Evolutionary conservation across 1,140 invertebrate species (phyloP).

Genomic region (Zaprionus davidi): DNA sequence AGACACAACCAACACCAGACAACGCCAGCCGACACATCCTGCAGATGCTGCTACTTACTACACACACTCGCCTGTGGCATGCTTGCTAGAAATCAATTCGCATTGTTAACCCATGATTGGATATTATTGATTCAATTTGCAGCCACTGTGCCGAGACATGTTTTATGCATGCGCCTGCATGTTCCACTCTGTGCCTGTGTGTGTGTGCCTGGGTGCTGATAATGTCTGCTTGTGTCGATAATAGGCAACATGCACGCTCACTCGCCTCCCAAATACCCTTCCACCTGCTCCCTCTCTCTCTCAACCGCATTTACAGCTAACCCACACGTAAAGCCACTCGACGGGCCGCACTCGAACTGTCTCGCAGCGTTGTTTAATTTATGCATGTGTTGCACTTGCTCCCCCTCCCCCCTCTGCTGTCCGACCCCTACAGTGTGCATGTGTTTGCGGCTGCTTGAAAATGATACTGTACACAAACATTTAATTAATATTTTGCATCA

Average conservation of each 20-base stretch:
- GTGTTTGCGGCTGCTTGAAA: not conserved
- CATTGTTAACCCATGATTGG: conserved; percentile 83
- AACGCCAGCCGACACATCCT: not conserved
- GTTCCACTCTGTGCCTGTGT: not conserved
- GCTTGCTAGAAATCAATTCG: conserved; percentile 80
- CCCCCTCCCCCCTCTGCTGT: not conserved
- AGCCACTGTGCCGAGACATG: conserved; percentile 75
- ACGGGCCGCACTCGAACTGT: conserved; percentile 21
- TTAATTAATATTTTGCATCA: not conserved
- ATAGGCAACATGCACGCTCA: conserved; percentile 69
- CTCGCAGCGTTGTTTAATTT: conserved; percentile 62
- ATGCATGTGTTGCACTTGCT: conserved; percentile 64
- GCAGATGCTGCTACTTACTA: not conserved
- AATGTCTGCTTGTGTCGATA: conserved; percentile 72
- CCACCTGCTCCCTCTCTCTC: not conserved
- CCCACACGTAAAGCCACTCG: conserved; percentile 12
- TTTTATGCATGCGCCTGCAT: conserved; percentile 70
- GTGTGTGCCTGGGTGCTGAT: conserved; percentile 41
- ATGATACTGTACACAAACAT: not conserved
- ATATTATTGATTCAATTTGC: conserved; percentile 84
- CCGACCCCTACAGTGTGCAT: not conserved
- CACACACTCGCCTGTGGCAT: conserved; percentile 49
- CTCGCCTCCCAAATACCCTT: conserved; percentile 19
- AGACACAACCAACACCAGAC: not conserved
- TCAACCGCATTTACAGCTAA: not conserved